Base-by-base conservation (phyloP, 2,888 invertebrate species). In the Ophonus ardosiacus region DNA sequence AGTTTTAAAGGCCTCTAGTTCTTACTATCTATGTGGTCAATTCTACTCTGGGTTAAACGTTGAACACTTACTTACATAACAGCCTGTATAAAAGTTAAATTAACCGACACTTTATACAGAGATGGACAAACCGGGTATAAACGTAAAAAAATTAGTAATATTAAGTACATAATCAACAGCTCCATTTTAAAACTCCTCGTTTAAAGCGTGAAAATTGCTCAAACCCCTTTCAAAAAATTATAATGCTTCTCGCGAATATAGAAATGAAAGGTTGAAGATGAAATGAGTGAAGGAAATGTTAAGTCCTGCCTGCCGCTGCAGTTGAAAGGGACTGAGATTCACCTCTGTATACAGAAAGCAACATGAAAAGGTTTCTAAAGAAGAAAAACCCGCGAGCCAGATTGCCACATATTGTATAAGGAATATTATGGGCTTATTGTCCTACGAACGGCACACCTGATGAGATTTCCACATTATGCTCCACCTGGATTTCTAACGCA, bases 341-440 rank as follows among this genome's bases (percentile, higher is more conserved):
- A 15, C 13, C 7, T 10, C 68, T 68, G 74, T 78, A 56, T 57
- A 78, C 56, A 78, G 57, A 21, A 78, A 78, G 57, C 56, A 78
- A 57, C 57, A 78, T 57, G 57, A 78, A 78, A 78, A 57, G 57
- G 57, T 15, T 78, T 51, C 13, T 5, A 24, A 57, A 57, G 17
- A 57, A 78, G 78, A 78, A 74, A 74, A 71, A 71, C 15, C 15
- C 8, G 51, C 43, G 18, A 71, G 18, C 15, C 38, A 18, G 56
- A 43, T 74, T 74, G 31, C 21, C 78, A 78, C 78, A 57, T 78
- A 57, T 78, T 78, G 78, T 78, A 78, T 24, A 15, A 57, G 24
- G 57, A 78, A 56, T 78, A 74, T 74, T 43, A 78, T 57, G 78
- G 56, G 78, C 57, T 78, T 78, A 76, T 74, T 78, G 78, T 74